Evolutionary conservation across 2,113 vertebrate genomes (phyloP), one percentile per base, ranked within the genome.

Genomic region (Montifringilla adamsi): DNA sequence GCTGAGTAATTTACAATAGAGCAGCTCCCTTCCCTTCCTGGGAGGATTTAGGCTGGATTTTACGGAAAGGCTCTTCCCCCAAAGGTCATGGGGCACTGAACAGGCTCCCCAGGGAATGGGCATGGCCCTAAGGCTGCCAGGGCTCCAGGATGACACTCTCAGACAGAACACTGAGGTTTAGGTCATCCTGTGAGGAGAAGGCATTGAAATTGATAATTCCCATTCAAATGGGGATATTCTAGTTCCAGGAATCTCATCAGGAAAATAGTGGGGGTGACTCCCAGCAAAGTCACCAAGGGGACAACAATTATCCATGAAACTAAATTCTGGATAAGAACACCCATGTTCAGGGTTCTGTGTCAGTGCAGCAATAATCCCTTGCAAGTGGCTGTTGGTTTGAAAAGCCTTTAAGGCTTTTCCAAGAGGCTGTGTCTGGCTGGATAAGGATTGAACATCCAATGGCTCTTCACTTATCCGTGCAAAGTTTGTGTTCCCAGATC

Each of bases 1-100:
- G 18, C 41, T 74, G 50, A 50, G 31, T 7, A 31, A 67, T 50
- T 27, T 7, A 6, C 0, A 3, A 15, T 13, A 24, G 0, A 43
- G 31, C 1, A 35, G 44, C 62, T 59, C 13, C 37, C 20, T 59
- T 86, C 62, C 21, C 31, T 31, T 68, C 44, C 37, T 50, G 44
- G 44, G 16, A 27, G 30, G 52, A 49, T 41, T n/a, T 10, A 50
- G 30, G 53, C 11, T 35, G 62, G 37, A 16, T 76, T 58, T 76
- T 17, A 35, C 31, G 26, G 44, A 31, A 47, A 52, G 11, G 19
- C 6, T 63, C 70, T 78, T 53, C 43, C 37, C 33, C 7, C 6
- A 21, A 2, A 44, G 28, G 21, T 55, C 19, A 35, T 9, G 6
- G 7, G 62, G 47, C 19, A 28, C 19, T 53, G 47, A 4, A 1